Base-by-base conservation (phyloP, 2,888 invertebrate species). In the Listrodromus nycthemerus region DNA sequence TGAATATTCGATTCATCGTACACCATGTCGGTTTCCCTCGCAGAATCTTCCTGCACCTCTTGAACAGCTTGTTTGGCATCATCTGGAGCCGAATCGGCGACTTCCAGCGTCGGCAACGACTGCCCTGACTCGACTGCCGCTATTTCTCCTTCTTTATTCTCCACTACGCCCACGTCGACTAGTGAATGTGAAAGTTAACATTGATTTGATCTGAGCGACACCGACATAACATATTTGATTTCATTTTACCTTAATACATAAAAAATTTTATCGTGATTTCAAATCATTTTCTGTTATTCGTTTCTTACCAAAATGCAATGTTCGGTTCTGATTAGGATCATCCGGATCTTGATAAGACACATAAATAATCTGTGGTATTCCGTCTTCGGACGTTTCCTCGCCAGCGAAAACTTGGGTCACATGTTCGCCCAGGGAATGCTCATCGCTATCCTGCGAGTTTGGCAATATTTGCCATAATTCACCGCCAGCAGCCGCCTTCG, bases 321-420 rank as follows among this genome's bases (percentile, higher is more conserved):
- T 93, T 78, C 92, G 90, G 6, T 94, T 90, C 77, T 94, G 93
- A 85, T 92, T 91, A 3, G 93, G 93, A 86, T 94, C 92, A 80
- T 93, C 91, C 21, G 93, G 92, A 87, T 94, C 94, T 84, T 94
- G 94, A 87, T 95, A 95, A 1, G 94, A 94, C 0, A 95, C 94
- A 83, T 94, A 95, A 82, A 95, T 93, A 76, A 94, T 94, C 87
- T 94, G 94, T 37, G 94, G 93, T 19, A 91, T 90, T 19, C 90
- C 93, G 81, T 93, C 93, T 55, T 89, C 91, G 4, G 90, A 89
- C 8, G 89, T 83, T 78, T 93, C 91, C 19, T 93, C 91, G 5
- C 89, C 85, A 2, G 89, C 78, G 37, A 92, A 91, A 10, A 92
- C 91, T 84, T 92, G 91, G 6, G 91, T 81, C 76, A 93, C 89